Evolutionary conservation across 1,140 invertebrate genomes (phyloP).

Genomic region (Drosophila grimshawi): DNA sequence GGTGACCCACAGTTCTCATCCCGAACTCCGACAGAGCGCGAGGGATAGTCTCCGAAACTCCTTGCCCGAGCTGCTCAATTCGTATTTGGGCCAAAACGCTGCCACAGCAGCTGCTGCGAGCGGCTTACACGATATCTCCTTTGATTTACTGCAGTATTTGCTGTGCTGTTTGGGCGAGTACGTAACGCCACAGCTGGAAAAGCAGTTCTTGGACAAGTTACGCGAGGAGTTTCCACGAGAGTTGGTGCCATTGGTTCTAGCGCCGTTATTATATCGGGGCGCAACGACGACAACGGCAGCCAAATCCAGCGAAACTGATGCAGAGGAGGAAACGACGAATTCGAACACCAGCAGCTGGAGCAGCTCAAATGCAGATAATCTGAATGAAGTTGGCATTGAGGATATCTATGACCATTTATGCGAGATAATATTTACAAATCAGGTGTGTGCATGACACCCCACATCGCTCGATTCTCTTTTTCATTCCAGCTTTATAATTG

Average conservation of each 20-base stretch:
- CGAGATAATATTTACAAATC: conserved; percentile 82
- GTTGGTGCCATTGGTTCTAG: conserved; percentile 93
- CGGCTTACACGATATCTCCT: conserved; percentile 93
- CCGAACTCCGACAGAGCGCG: conserved; percentile 90
- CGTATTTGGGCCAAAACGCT: conserved; percentile 90
- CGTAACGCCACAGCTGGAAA: conserved; percentile 88
- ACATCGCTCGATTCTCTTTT: background rate
- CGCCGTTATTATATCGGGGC: conserved; percentile 92
- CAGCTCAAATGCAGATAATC: conserved; percentile 67
- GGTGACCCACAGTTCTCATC: conserved; percentile 91
- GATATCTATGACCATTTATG: conserved; percentile 84
- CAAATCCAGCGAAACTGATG: conserved; percentile 66
- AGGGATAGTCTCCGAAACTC: conserved; percentile 92
- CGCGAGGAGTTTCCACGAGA: conserved; percentile 94
- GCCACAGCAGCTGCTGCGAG: conserved; percentile 89
- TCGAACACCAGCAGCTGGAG: conserved; percentile 54
- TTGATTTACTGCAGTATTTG: conserved; percentile 94
- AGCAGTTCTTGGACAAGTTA: conserved; percentile 92
- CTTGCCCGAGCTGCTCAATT: conserved; percentile 93
- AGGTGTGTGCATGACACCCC: conserved; percentile 33
- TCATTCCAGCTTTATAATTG: background rate
- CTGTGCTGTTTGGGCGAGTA: conserved; percentile 86
- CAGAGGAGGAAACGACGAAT: conserved; percentile 62
- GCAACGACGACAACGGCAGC: conserved; percentile 47
- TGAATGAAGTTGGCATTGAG: conserved; percentile 80